Evolutionary conservation across 2,113 vertebrate species (phyloP).

Genomic region (Physeter macrocephalus): DNA sequence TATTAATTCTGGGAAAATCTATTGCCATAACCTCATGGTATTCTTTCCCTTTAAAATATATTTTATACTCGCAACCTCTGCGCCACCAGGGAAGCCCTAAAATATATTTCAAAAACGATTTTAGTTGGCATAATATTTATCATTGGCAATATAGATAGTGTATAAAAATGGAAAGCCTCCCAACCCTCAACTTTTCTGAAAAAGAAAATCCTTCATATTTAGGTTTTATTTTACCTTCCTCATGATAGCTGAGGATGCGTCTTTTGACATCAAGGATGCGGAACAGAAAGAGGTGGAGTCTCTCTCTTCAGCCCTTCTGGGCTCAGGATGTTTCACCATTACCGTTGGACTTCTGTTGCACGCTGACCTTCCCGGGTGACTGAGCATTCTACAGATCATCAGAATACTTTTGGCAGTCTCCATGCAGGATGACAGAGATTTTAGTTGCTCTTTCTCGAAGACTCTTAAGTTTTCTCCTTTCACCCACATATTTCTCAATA

Average conservation of each 20-base stretch:
- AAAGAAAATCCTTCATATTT: background rate
- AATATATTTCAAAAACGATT: background rate
- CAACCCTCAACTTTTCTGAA: background rate
- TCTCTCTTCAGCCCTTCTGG: background rate
- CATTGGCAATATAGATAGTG: background rate
- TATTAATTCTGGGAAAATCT: background rate
- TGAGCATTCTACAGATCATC: background rate
- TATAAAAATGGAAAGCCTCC: background rate
- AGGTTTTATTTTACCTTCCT: background rate
- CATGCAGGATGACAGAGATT: background rate
- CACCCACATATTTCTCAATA: background rate
- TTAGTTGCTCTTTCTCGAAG: background rate
- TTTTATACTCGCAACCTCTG: no score
- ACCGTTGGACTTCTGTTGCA: fast-evolving
- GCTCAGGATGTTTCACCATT: background rate
- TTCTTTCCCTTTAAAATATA: background rate
- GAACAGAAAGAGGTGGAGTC: background rate
- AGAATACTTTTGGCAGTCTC: background rate
- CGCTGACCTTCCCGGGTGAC: background rate
- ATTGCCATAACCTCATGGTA: background rate
- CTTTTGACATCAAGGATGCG: background rate
- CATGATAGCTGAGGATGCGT: background rate
- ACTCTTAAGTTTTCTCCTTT: background rate
- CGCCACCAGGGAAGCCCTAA: no score
- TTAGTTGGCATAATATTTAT: background rate